These are phyloP conservation scores for Phylloscopus trochiloides DNA, from an alignment of 2,113 vertebrate species.

Conservation along the genomic window DNA sequence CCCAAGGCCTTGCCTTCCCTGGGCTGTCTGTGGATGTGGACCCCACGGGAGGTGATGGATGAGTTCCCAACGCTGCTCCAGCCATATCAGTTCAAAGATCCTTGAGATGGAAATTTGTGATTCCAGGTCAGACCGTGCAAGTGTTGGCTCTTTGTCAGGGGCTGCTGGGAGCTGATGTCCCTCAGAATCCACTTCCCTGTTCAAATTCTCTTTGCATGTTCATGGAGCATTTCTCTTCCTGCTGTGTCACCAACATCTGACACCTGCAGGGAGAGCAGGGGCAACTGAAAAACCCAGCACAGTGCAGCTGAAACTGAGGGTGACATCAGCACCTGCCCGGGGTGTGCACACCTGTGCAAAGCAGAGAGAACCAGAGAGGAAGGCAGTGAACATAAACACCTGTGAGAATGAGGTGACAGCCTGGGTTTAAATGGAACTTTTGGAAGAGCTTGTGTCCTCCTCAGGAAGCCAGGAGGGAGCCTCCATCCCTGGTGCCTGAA, in stretches of 20 bases:
- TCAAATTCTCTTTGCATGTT: neutral
- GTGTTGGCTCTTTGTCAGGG: neutral
- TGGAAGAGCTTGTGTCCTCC: too few relatives aligned
- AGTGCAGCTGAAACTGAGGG: neutral
- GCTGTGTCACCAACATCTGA: accelerated
- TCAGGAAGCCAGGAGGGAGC: neutral
- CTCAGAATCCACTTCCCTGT: neutral
- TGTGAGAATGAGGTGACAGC: neutral
- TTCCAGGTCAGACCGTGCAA: neutral
- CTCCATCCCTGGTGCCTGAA: neutral
- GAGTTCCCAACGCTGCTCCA: neutral
- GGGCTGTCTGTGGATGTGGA: neutral
- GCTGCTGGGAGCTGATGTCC: neutral
- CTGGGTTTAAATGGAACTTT: neutral
- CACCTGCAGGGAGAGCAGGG: neutral
- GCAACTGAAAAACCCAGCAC: neutral
- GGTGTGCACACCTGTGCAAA: accelerated
- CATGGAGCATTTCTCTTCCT: neutral
- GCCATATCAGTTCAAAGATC: neutral
- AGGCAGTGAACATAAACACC: neutral
- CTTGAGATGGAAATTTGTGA: neutral
- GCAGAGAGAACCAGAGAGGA: neutral
- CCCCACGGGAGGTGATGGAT: neutral
- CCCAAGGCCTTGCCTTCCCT: neutral
- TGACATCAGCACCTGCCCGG: accelerated